Conservation (phyloP, 2,113 vertebrate genomes). For the Mobula hypostoma region DNA sequence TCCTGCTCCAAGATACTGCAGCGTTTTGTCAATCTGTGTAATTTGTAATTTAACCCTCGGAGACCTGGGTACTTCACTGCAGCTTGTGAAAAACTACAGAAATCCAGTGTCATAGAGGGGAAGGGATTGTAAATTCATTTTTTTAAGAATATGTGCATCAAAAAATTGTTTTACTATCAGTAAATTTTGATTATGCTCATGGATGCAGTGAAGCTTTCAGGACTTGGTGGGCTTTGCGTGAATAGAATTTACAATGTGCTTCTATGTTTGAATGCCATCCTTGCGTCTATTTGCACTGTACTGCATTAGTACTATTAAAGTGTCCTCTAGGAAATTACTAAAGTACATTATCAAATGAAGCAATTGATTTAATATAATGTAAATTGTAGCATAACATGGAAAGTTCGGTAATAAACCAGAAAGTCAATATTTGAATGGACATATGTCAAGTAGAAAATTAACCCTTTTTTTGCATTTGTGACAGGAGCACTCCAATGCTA, state of each 20-base stretch:
- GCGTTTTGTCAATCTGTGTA: conserved; percentile 18
- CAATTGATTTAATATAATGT: conserved; percentile 34
- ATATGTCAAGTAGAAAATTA: conserved; percentile 22
- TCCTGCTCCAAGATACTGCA: conserved; percentile 14
- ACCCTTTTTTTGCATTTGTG: conserved; percentile 35
- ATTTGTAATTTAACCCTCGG: neutral
- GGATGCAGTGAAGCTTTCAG: neutral
- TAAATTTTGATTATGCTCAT: neutral
- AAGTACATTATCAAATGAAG: conserved; percentile 28
- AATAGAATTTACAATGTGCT: conserved; percentile 27
- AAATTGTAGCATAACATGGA: conserved; percentile 26
- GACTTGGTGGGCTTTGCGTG: conserved; percentile 9
- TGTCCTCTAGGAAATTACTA: conserved; percentile 22
- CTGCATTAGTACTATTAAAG: conserved; percentile 24
- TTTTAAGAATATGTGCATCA: neutral
- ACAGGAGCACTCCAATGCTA: conserved; percentile 36
- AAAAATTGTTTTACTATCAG: neutral
- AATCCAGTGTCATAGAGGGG: neutral
- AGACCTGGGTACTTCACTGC: neutral
- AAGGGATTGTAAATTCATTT: neutral
- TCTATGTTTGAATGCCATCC: conserved; percentile 28
- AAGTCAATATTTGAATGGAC: conserved; percentile 31
- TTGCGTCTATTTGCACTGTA: conserved; percentile 34
- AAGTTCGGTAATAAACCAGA: conserved; percentile 15
- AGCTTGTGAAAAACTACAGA: neutral